These are phyloP conservation scores for Parnassius orleans DNA, from an alignment of 2,888 invertebrate genomes.

Conservation along the genomic window DNA sequence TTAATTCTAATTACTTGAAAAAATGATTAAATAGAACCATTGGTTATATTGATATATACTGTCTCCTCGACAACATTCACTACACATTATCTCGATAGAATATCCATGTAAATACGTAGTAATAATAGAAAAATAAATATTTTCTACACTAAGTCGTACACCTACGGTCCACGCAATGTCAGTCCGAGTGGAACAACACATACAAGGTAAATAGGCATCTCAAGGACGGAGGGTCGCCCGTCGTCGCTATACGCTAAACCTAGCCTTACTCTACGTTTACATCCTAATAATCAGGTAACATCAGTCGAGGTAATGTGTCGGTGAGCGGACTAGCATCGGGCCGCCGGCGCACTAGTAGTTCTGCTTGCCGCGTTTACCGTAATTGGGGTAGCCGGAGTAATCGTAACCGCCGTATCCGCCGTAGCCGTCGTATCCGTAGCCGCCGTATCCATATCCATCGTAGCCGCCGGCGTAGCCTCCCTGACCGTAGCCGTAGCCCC, in stretches of 20 bases:
- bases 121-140: conserved; percentile 79
- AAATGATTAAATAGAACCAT: conserved; percentile 42
- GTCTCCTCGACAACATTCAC: conserved; percentile 75
- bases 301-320: conserved; percentile 81
- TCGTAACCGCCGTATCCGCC: conserved; percentile 90
- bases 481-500: conserved; percentile 86
- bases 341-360: conserved; percentile 65
- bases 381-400: conserved; percentile 90
- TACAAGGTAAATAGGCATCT: conserved; percentile 72
- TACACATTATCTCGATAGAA: conserved; percentile 81
- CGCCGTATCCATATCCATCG: conserved; percentile 87
- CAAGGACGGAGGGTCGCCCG: conserved; percentile 74
- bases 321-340: conserved; percentile 61
- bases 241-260: conserved; percentile 49
- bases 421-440: conserved; percentile 88
- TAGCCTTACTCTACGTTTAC: conserved; percentile 72
- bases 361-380: conserved; percentile 85
- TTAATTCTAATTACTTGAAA: conserved; percentile 56
- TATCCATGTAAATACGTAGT: conserved; percentile 69
- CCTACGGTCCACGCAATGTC: conserved; percentile 76
- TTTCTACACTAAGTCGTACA: conserved; percentile 79
- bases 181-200: conserved; percentile 58
- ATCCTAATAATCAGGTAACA: conserved; percentile 78
- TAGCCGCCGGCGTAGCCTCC: conserved; percentile 87
- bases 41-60: conserved; percentile 59